Base-by-base conservation (phyloP, 2,113 vertebrate genomes). In the Leucopsar rothschildi region DNA sequence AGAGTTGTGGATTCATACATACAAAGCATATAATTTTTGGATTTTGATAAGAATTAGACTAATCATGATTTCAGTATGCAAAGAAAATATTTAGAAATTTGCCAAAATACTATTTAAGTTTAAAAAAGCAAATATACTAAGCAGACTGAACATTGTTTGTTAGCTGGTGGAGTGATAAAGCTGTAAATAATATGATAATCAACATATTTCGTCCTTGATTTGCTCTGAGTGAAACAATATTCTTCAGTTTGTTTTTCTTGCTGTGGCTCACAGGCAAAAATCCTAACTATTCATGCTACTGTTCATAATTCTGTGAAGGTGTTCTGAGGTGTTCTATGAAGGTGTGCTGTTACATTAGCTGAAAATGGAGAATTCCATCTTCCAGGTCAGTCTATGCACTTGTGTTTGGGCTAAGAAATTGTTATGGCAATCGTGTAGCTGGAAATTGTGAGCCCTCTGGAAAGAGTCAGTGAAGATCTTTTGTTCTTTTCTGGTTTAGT, bases 371-470 rank as follows among this genome's bases (percentile, higher is more conserved):
- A 56, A 59, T 68, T 59, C 12, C 33, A 35, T 3, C 12, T 73
- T 92, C 71, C 18, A 47, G 23, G 47, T 72, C 20, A 65, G 18
- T 56, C 33, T 15, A 14, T 20, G 18, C 9, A 10, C 17, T 84
- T 42, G 15, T 0, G 3, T 71, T 68, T 4, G 1, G 40, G 9
- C 5, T 86, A 31, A 37, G 0, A 0, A 81, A 47, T 9, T 33
- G 35, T 33, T 52, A 2, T 11, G 13, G 7, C 28, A 60, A 33
- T 33, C 1, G 0, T 33, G 28, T 15, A 61, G 6, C 6, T 65
- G 6, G 18, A 81, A 86, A 77, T 53, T 45, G 15, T 76, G 25
- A 82, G 10, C 22, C 22, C 12, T 65, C 40, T 78, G 37, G 39
- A 93, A 81, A 69, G 1, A 76, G 49, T 69, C 24, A 53, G 1